Conservation (phyloP, 2,888 invertebrate genomes). For the Synergus japonicus region DNA sequence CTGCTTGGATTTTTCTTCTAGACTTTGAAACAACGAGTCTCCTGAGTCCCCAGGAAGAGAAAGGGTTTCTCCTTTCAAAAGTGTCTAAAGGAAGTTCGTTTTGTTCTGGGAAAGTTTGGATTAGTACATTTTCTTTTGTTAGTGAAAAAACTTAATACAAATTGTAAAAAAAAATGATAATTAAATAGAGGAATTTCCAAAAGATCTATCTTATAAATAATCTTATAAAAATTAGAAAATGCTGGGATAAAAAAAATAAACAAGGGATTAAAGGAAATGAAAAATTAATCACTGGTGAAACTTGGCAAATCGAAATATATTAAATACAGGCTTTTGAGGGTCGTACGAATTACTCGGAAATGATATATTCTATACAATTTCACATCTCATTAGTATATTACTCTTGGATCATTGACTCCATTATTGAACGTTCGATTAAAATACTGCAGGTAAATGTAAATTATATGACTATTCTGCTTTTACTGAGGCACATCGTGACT, state of each 20-base stretch:
- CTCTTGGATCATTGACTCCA: background rate
- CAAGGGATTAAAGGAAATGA: background rate
- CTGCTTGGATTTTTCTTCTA: slow-evolving; percentile 53
- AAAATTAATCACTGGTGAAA: background rate
- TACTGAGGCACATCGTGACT: slow-evolving; percentile 12
- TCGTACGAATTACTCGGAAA: slow-evolving; percentile 4
- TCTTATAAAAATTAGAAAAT: no score
- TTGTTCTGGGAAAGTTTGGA: background rate
- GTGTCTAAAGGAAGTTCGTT: slow-evolving; percentile 46
- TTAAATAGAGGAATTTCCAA: background rate
- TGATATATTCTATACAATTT: background rate
- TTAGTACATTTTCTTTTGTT: background rate
- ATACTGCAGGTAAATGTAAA: slow-evolving; percentile 14
- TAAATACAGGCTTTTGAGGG: slow-evolving; percentile 26
- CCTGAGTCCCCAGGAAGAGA: slow-evolving; percentile 45
- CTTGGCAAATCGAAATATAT: background rate
- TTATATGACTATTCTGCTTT: background rate
- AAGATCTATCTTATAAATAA: no score
- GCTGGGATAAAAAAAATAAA: no score
- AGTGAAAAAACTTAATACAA: background rate
- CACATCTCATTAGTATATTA: slow-evolving; percentile 30
- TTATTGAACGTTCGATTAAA: slow-evolving; percentile 27
- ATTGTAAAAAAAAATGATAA: background rate
- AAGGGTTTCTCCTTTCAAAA: slow-evolving; percentile 51
- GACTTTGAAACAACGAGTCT: slow-evolving; percentile 46